Evolutionary conservation across 2,113 vertebrate species (phyloP).

Genomic region (Campylomormyrus tamandua): DNA sequence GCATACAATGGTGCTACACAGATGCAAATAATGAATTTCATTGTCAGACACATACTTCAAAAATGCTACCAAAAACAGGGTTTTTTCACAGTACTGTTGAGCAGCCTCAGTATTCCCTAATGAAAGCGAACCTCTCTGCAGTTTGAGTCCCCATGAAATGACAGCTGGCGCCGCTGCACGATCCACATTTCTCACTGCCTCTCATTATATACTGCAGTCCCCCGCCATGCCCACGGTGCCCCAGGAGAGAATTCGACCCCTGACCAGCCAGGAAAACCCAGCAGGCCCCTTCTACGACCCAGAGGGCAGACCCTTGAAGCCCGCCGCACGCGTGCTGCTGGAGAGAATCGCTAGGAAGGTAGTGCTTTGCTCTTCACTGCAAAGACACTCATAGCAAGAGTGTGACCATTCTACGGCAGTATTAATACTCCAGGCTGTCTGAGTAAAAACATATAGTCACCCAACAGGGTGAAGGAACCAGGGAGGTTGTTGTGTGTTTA

Average conservation of each 20-base stretch:
- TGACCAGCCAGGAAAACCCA: slow-evolving; percentile 89
- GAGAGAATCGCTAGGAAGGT: slow-evolving; percentile 96
- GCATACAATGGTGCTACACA: not conserved
- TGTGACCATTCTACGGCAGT: not conserved
- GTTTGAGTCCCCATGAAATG: slow-evolving; percentile 24
- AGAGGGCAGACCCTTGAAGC: slow-evolving; percentile 77
- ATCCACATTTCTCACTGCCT: not conserved
- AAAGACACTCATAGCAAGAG: not conserved
- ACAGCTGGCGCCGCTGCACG: not conserved
- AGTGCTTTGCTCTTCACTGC: slow-evolving; percentile 15
- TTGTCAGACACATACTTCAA: not conserved
- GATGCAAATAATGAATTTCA: not conserved
- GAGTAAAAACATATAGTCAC: not conserved
- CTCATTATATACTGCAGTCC: slow-evolving; percentile 59
- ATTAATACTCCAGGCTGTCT: not conserved
- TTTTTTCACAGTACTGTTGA: not conserved
- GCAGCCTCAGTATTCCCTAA: not conserved
- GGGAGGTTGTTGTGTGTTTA: slow-evolving; percentile 20
- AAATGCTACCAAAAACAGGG: not conserved
- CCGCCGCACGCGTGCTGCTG: slow-evolving; percentile 79
- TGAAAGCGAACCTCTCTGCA: slow-evolving; percentile 17
- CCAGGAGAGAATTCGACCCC: slow-evolving; percentile 85
- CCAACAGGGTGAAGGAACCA: not conserved
- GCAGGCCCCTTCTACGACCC: slow-evolving; percentile 92
- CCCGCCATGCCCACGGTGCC: slow-evolving; percentile 85